Percentiles rank a stretch among this genome's conserved stretches.
phyloP scores from a whole-genome alignment of 2,113 vertebrate genomes.

The Neomonachus schauinslandi region DNA sequence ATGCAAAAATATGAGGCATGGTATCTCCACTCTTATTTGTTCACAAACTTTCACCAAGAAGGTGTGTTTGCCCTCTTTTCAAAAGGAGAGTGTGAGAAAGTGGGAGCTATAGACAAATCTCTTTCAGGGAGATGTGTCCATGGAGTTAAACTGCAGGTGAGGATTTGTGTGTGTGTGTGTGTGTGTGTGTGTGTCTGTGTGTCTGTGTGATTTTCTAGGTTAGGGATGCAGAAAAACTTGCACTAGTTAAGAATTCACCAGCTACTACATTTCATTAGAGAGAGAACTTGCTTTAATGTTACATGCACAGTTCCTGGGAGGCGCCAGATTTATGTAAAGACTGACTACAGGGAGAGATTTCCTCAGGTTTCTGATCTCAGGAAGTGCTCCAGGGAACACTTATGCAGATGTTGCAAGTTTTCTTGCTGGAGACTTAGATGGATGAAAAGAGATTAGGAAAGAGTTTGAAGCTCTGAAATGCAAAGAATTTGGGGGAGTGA shows the following conservation, averaged over 20 bases:
- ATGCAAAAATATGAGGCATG: neutral
- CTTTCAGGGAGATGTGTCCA: neutral
- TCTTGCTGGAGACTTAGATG: constrained; percentile 18
- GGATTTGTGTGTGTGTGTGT: neutral
- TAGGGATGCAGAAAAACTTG: constrained; percentile 51
- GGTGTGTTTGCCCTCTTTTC: neutral
- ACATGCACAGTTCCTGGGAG: neutral
- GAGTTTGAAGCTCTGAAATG: neutral
- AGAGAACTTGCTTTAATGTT: neutral
- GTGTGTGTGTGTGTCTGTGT: neutral
- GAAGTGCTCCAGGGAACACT: neutral
- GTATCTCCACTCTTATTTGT: neutral
- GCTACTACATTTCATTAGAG: neutral
- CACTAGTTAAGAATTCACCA: constrained; percentile 50
- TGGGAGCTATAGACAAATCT: neutral
- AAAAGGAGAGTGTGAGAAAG: neutral
- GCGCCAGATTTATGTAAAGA: constrained; percentile 8
- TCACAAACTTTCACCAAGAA: neutral
- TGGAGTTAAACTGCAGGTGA: neutral
- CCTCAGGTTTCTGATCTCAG: neutral
- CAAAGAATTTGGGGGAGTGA: constrained; percentile 25
- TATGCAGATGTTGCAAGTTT: neutral
- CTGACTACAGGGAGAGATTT: neutral
- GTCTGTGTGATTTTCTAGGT: constrained; percentile 22
- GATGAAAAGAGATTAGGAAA: constrained; percentile 52